Evolutionary conservation across 2,113 vertebrate species (phyloP).

Genomic region (Cyanoliseus patagonus): DNA sequence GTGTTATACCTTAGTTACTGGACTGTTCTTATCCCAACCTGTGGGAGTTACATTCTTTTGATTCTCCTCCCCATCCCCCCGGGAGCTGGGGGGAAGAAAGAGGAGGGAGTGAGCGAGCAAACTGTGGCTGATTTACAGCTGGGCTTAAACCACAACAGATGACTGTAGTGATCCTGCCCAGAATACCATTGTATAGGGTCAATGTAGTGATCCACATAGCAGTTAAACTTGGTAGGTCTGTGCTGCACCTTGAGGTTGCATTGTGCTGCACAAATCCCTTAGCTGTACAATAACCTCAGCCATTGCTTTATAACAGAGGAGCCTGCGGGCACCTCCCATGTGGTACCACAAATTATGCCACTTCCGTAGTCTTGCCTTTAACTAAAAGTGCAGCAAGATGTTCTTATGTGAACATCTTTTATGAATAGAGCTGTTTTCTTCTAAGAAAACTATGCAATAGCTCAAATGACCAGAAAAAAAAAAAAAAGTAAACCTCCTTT

Average conservation of each 20-base stretch:
- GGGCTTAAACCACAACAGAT: no score
- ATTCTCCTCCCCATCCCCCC: no score
- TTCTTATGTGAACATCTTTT: background rate
- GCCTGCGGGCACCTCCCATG: background rate
- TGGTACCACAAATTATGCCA: background rate
- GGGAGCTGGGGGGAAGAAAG: no score
- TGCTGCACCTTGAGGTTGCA: background rate
- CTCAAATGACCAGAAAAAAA: background rate
- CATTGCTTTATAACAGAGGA: accelerated
- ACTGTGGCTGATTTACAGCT: no score
- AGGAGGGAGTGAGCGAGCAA: no score
- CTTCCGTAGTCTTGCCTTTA: background rate
- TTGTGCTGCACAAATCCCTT: background rate
- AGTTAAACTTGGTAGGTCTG: background rate
- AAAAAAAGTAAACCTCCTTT: background rate
- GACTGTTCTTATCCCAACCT: no score
- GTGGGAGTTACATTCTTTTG: no score
- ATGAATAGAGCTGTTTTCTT: background rate
- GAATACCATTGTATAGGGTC: background rate
- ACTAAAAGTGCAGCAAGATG: background rate
- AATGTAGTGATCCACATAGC: background rate
- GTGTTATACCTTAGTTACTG: no score
- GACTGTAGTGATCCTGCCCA: background rate
- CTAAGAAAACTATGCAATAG: background rate
- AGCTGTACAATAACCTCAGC: background rate